Percentiles rank a stretch among this genome's conserved stretches.
Evolutionary conservation across 35 echinoderm and acorn worm species (phyloP).

Genomic region (Ptychodera flava): DNA sequence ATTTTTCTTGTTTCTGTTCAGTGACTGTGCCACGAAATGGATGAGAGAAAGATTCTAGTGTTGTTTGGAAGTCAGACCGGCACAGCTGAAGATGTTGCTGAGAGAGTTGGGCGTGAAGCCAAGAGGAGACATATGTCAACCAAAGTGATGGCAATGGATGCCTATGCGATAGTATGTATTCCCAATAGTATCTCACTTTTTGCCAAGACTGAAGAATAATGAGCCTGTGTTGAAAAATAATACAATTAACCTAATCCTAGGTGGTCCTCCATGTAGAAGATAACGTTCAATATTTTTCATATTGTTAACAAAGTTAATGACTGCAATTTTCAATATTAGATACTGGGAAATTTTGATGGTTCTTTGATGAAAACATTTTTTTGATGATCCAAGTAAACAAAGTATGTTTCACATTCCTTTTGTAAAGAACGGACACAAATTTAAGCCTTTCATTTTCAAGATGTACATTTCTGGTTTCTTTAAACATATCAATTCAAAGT

Average conservation of each 20-base stretch:
- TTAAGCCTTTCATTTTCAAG: not conserved
- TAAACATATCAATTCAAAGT: not conserved
- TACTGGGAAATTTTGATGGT: too few species aligned
- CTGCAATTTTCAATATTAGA: too few species aligned
- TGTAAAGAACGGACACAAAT: too few species aligned
- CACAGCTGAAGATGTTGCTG: constrained; percentile 90
- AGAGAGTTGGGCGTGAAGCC: constrained; percentile 73
- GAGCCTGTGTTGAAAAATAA: not conserved
- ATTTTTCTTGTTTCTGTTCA: not conserved
- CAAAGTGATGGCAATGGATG: constrained; percentile 53
- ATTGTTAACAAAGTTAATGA: too few species aligned
- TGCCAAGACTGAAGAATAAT: not conserved
- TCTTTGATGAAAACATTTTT: too few species aligned
- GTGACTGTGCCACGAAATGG: constrained; percentile 8
- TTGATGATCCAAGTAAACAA: too few species aligned
- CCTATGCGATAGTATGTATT: constrained; percentile 77
- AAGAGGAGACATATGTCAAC: constrained; percentile 62
- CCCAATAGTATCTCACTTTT: constrained; percentile 5
- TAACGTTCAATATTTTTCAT: too few species aligned
- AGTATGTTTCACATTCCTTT: too few species aligned
- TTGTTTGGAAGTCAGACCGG: constrained; percentile 90
- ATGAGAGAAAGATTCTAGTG: constrained; percentile 27
- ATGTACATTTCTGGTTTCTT: not conserved
- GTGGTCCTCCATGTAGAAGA: too few species aligned
- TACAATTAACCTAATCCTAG: too few species aligned